Conservation (phyloP, 2,113 vertebrate species). For the Mustela nigripes region DNA sequence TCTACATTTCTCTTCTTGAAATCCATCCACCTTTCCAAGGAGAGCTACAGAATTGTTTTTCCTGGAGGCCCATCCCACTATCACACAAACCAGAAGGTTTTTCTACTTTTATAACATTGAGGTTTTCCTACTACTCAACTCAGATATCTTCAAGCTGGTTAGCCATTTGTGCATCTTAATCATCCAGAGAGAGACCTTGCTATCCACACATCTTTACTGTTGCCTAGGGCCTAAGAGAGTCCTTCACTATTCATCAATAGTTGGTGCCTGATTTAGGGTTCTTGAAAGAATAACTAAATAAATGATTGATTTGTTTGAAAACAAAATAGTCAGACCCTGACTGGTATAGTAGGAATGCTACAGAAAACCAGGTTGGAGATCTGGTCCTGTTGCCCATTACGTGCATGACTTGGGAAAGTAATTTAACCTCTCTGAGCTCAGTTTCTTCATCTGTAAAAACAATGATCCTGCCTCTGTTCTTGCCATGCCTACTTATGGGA, state of each 20-base stretch:
- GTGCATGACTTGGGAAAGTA: not conserved
- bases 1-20: not conserved
- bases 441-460: conserved; percentile 35
- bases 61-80: not conserved
- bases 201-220: not conserved
- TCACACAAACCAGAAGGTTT: not conserved
- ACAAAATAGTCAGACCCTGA: not conserved
- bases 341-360: not conserved
- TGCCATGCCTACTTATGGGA: not conserved
- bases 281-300: conserved; percentile 50
- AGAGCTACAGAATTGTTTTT: not conserved
- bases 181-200: not conserved
- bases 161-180: conserved; percentile 8
- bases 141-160: not conserved
- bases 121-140: conserved; percentile 5
- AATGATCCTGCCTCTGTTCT: not conserved
- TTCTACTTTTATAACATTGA: not conserved
- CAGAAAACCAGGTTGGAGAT: not conserved
- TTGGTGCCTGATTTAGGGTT: not conserved
- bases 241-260: not conserved
- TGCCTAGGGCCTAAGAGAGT: not conserved
- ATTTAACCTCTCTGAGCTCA: not conserved
- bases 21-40: not conserved
- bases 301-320: conserved; percentile 35
- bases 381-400: not conserved